A percentile compares a stretch with the other conserved stretches of the same genome.
Evolutionary conservation across 2,797 vertebrate species (phyloP).

Genomic region (Zenarchopterus dispar): DNA sequence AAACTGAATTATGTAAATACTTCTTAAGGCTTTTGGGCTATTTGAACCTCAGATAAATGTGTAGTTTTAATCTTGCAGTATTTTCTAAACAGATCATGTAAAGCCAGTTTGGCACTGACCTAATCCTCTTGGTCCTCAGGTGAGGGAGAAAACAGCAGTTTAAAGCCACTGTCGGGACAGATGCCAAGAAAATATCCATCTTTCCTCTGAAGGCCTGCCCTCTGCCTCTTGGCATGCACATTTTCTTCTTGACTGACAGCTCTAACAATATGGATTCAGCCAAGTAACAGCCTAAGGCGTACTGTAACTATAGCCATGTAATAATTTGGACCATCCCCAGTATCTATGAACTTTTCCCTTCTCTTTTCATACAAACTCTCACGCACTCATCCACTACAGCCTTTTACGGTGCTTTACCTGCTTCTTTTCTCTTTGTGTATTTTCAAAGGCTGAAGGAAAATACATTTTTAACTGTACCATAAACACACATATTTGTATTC

Average conservation of each 20-base stretch:
- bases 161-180: conserved; percentile 60
- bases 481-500: too few species aligned
- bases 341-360: conserved; percentile 31
- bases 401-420: not conserved
- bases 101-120: conserved; percentile 40
- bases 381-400: not conserved
- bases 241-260: conserved; percentile 67
- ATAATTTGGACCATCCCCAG: conserved; percentile 44
- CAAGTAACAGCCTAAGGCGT: conserved; percentile 64
- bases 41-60: too few species aligned
- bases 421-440: not conserved
- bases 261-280: conserved; percentile 65
- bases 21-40: too few species aligned
- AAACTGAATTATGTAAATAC: too few species aligned
- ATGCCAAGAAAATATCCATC: conserved; percentile 75
- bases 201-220: conserved; percentile 55
- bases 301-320: conserved; percentile 62
- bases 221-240: conserved; percentile 64
- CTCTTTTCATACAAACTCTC: conserved; percentile 24
- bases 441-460: not conserved
- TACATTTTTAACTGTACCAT: not conserved
- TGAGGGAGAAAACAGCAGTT: conserved; percentile 57
- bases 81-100: conserved; percentile 5
- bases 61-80: too few species aligned
- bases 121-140: conserved; percentile 65